phyloP scores from a whole-genome alignment of 2,113 vertebrate genomes.

The Trogon surrucura region DNA sequence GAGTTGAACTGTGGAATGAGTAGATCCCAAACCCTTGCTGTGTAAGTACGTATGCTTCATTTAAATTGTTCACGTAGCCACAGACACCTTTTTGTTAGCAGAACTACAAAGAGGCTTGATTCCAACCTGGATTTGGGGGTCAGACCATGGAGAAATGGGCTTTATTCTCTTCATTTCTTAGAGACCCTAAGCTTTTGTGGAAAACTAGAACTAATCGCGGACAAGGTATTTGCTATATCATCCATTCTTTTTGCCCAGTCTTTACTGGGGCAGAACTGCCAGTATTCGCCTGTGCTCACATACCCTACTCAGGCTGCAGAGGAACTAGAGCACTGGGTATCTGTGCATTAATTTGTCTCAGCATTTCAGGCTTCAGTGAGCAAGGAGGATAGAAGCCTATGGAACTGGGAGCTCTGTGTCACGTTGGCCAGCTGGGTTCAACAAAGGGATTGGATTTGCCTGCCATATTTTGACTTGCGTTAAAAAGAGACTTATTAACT shows the following conservation, averaged over 20 bases:
- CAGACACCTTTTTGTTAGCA: neutral
- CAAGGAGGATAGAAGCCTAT: neutral
- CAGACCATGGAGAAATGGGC: neutral
- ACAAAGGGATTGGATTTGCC: neutral
- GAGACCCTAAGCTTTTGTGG: neutral
- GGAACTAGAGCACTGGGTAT: neutral
- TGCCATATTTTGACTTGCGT: neutral
- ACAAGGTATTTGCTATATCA: neutral
- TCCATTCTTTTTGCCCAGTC: neutral
- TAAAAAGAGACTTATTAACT: neutral
- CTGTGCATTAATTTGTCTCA: neutral
- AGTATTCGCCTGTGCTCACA: neutral
- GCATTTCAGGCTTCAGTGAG: neutral
- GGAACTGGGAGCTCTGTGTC: neutral
- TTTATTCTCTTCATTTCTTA: neutral
- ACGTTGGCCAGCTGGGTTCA: neutral
- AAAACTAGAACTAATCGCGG: neutral
- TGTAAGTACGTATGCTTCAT: neutral
- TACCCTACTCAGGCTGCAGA: neutral
- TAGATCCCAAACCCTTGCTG: neutral
- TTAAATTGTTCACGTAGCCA: neutral
- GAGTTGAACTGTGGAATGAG: neutral
- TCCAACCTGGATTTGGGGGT: neutral
- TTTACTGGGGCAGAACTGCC: neutral
- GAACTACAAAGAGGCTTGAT: neutral